Evolutionary conservation across 2,797 vertebrate species (phyloP).

Genomic region (Channa striata): DNA sequence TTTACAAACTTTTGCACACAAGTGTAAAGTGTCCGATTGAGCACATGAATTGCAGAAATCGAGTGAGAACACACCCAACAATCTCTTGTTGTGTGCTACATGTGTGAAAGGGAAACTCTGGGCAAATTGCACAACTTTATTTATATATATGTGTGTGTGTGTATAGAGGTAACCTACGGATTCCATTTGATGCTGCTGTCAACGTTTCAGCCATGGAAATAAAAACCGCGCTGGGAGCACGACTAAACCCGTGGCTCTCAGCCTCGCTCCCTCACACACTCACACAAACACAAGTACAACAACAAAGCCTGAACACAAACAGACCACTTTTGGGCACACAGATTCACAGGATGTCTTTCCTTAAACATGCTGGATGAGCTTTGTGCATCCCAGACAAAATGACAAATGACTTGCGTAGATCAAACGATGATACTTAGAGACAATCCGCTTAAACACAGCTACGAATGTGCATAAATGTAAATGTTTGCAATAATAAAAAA

Average conservation of each 20-base stretch:
- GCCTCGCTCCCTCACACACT: neutral
- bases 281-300: neutral
- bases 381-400: neutral
- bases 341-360: neutral
- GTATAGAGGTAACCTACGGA: constrained; percentile 26
- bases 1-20: too few species aligned
- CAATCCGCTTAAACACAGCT: too few species aligned
- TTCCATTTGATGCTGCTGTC: constrained; percentile 55
- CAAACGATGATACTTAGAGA: neutral
- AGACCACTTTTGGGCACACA: neutral
- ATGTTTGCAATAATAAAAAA: neutral
- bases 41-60: neutral
- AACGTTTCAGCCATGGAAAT: constrained; percentile 34
- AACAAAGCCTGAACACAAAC: neutral
- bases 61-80: too few species aligned
- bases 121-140: too few species aligned
- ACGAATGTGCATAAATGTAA: too few species aligned
- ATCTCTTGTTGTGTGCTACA: too few species aligned
- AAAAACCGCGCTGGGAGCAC: constrained; percentile 35
- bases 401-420: neutral
- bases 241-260: constrained; percentile 48
- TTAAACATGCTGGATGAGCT: neutral
- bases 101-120: too few species aligned
- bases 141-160: too few species aligned
- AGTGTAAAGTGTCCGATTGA: constrained; percentile 7